These are phyloP conservation scores for Caranx melampygus DNA, from an alignment of 2,113 vertebrate species.

Conservation along the genomic window DNA sequence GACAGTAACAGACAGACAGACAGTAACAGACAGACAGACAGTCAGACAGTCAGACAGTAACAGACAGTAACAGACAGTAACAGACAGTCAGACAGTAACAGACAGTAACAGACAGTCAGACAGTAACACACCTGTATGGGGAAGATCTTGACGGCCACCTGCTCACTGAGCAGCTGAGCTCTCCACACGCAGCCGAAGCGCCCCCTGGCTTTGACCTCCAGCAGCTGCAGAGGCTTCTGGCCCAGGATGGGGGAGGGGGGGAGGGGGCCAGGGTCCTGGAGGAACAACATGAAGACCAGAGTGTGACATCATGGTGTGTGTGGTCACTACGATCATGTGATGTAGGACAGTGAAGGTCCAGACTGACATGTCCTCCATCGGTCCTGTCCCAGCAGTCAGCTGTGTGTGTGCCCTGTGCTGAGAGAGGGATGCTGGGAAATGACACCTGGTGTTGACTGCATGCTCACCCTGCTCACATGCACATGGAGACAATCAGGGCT, in stretches of 20 bases:
- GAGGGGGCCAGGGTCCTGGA: constrained; percentile 89
- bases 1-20: too few species aligned
- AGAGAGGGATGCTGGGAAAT: too few species aligned
- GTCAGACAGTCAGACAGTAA: too few species aligned
- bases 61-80: not conserved
- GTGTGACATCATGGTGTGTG: too few species aligned
- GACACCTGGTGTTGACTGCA: not conserved
- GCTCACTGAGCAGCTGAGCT: constrained; percentile 91
- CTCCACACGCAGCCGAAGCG: constrained; percentile 96
- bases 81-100: constrained; percentile 65
- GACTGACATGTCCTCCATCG: too few species aligned
- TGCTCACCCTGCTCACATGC: not conserved
- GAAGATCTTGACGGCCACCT: constrained; percentile 95
- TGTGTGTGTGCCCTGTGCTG: too few species aligned
- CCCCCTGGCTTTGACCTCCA: constrained; percentile 94
- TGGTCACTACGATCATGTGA: too few species aligned
- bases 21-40: too few species aligned
- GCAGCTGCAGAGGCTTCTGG: constrained; percentile 91
- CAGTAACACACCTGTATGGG: constrained; percentile 87
- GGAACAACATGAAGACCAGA: not conserved
- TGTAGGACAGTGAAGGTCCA: too few species aligned
- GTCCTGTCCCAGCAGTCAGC: too few species aligned
- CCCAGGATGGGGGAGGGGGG: constrained; percentile 92
- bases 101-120: not conserved
- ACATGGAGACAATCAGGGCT: not conserved